Percentiles rank a stretch among this genome's conserved stretches.
These are phyloP conservation scores for Dicaeum eximium DNA, from an alignment of 2,113 vertebrate genomes.

Conservation along the genomic window DNA sequence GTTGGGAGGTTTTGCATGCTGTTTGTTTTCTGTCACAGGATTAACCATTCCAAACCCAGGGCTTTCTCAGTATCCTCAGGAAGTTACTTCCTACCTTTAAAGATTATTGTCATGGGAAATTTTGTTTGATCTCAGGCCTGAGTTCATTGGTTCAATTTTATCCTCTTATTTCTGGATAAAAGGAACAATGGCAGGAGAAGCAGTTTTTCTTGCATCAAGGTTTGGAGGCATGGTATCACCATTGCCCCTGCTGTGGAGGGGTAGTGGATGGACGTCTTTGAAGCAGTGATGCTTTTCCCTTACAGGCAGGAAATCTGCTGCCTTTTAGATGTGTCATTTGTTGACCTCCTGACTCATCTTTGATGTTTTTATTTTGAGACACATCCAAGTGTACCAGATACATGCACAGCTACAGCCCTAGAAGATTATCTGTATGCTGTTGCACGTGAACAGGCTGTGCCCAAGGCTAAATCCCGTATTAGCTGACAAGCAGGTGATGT, in stretches of 20 bases:
- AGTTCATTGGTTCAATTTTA: neutral
- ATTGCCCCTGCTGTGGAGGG: neutral
- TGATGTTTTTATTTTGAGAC: neutral
- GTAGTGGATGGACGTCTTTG: neutral
- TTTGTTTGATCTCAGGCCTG: neutral
- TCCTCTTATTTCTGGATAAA: neutral
- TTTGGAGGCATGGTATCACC: neutral
- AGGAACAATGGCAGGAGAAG: neutral
- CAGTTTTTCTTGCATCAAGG: neutral
- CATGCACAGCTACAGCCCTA: neutral
- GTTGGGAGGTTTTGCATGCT: neutral
- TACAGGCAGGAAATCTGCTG: neutral
- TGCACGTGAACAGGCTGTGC: neutral
- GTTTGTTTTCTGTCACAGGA: neutral
- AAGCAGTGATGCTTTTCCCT: neutral
- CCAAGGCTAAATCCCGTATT: neutral
- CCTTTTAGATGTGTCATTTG: neutral
- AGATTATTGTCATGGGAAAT: neutral
- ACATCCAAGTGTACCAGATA: neutral
- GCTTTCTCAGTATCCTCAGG: neutral
- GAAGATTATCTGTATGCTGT: neutral
- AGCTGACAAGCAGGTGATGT: slow-evolving; percentile 27
- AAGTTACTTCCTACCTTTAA: slow-evolving; percentile 4
- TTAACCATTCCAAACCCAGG: neutral
- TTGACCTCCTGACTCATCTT: neutral